Base-by-base conservation (phyloP, 1,140 invertebrate species). In the Cheumatopsyche charites region DNA sequence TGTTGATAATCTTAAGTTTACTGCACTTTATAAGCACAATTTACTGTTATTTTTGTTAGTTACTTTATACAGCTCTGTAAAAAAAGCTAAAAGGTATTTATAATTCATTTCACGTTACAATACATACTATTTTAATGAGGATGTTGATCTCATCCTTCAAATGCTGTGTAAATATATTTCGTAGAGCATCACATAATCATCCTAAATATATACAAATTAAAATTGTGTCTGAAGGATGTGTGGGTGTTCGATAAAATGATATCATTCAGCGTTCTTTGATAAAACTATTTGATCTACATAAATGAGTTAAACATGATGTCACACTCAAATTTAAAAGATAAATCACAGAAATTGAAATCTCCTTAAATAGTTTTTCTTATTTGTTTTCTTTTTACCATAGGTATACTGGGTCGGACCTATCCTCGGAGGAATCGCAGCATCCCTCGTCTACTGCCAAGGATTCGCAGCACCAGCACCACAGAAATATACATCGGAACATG, bases 351-450 rank as follows among this genome's bases (percentile, higher is more conserved):
- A 15, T 5, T 49, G 17, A 49, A 12, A 42, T 42, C 15, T 68
- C 0, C 0, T 69, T 73, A 72, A 70, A 73, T 81, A 81, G 4
- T 79, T 36, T 3, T 36, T 36, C 9, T 36, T 4, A 36, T 36
- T 36, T 36, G 29, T 4, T 4, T 36, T 4, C 9, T 36, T 36
- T 36, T 36, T 3, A 36, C 9, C 29, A 9, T 36, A 91, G 91
- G 85, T 96, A 0, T 97, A 95, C 82, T 97, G 94, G 95, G 84
- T 91, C 1, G 94, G 94, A 0, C 94, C 94, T 0, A 87, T 94
- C 67, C 80, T 92, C 0, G 94, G 94, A 1, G 94, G 91, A 2
- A 87, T 94, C 26, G 86, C 88, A 0, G 94, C 92, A 0, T 89
- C 88, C 12, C 83, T 94, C 7, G 77, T 95, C 15, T 96, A 96